These are phyloP conservation scores for Cistogaster globosa DNA, from an alignment of 2,888 invertebrate genomes.

Conservation along the genomic window DNA sequence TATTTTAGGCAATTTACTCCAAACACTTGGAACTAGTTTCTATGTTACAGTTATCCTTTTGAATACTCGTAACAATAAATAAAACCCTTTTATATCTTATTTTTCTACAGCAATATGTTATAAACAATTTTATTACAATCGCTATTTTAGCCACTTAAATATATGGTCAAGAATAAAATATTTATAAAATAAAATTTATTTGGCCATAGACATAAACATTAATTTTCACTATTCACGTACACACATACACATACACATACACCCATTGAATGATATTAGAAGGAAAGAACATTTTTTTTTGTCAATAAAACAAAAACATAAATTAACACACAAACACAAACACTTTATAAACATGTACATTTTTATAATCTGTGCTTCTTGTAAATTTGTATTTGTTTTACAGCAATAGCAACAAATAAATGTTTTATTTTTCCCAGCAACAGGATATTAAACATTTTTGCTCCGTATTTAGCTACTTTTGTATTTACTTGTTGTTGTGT, in stretches of 20 bases:
- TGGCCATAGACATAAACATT: conserved; percentile 45
- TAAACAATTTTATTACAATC: conserved; percentile 43
- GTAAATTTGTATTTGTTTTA: conserved; percentile 21
- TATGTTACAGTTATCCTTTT: background rate
- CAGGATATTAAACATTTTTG: conserved; percentile 73
- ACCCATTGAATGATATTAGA: background rate
- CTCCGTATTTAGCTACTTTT: conserved; percentile 1
- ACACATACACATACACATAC: background rate
- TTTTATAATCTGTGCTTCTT: conserved; percentile 6
- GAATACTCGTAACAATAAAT: background rate
- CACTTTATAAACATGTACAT: conserved; percentile 23
- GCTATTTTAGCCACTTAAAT: conserved; percentile 44
- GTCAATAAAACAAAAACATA: background rate
- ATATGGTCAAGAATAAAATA: conserved; percentile 41
- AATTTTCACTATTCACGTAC: conserved; percentile 9
- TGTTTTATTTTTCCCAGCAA: conserved; percentile 68
- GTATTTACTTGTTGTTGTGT: conserved; percentile 2
- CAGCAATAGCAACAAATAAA: conserved; percentile 60
- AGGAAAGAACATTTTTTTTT: conserved; percentile 11
- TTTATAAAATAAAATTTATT: conserved; percentile 54
- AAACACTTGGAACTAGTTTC: background rate
- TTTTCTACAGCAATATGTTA: conserved; percentile 4
- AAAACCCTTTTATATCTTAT: background rate
- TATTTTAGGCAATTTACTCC: no score
- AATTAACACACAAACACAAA: background rate